These are phyloP conservation scores for Hydropotes inermis DNA, from an alignment of 2,113 vertebrate species.

Conservation along the genomic window DNA sequence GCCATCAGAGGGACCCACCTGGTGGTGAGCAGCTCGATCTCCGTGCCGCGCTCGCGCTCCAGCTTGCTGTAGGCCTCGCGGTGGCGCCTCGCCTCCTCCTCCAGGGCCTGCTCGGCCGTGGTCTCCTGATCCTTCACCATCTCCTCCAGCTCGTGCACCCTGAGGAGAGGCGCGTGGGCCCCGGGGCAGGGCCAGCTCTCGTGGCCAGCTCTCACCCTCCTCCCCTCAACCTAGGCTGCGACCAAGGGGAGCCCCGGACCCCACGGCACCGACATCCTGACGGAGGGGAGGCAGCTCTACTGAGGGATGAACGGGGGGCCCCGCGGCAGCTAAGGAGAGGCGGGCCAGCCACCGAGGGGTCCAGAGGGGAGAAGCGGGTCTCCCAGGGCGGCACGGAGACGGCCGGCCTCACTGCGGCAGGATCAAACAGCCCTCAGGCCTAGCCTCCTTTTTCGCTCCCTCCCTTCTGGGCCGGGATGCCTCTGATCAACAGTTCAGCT, in stretches of 20 bases:
- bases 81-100: constrained; percentile 89
- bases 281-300: not conserved
- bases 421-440: not conserved
- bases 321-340: not conserved
- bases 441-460: not conserved
- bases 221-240: not conserved
- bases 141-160: constrained; percentile 96
- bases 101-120: constrained; percentile 87
- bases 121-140: constrained; percentile 96
- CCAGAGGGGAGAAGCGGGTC: not conserved
- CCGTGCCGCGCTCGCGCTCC: constrained; percentile 90
- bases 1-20: constrained; percentile 79
- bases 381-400: not conserved
- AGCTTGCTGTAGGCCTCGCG: constrained; percentile 90
- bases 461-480: not conserved
- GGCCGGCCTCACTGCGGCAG: accelerated
- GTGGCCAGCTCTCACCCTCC: accelerated
- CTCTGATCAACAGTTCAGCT: not conserved
- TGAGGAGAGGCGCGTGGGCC: constrained; percentile 45
- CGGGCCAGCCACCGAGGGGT: too few species aligned
- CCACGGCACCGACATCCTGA: accelerated
- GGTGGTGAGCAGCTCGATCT: constrained; percentile 91
- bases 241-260: not conserved
- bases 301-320: not conserved
- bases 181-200: not conserved